Conservation (phyloP, 2,888 invertebrate species). For the Zygaena filipendulae region DNA sequence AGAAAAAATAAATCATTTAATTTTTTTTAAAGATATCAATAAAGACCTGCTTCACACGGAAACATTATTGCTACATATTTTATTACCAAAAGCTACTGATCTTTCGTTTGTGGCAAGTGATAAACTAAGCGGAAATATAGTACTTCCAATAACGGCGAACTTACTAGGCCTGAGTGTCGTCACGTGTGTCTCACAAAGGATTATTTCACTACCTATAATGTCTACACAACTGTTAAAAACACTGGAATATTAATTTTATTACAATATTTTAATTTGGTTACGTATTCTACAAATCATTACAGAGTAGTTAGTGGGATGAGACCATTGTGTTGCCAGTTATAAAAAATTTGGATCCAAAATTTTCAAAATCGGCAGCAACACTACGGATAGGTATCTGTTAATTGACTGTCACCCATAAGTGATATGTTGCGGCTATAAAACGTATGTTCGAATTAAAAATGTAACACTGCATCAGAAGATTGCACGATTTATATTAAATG, state of each 20-base stretch:
- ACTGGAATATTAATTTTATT: constrained; percentile 44
- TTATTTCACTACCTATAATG: constrained; percentile 33
- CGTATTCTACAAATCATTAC: constrained; percentile 44
- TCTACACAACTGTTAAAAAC: constrained; percentile 57
- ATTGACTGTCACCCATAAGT: constrained; percentile 55
- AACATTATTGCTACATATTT: constrained; percentile 9
- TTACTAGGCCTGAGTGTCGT: constrained; percentile 39
- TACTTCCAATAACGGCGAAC: too few relatives aligned
- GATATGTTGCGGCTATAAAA: constrained; percentile 44
- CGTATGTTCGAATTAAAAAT: too few relatives aligned
- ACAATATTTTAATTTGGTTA: constrained; percentile 39
- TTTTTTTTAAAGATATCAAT: too few relatives aligned
- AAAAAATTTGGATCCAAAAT: constrained; percentile 17
- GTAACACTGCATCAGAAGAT: too few relatives aligned
- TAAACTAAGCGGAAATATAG: too few relatives aligned
- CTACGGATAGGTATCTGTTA: constrained; percentile 21
- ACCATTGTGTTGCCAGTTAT: constrained; percentile 39
- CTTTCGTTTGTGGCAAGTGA: too few relatives aligned
- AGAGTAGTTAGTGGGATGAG: constrained; percentile 19
- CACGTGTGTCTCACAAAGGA: too few relatives aligned
- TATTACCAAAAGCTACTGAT: too few relatives aligned
- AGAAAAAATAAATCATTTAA: too few relatives aligned
- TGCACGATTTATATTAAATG: too few relatives aligned
- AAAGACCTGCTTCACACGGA: too few relatives aligned
- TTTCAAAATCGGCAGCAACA: not conserved